These are phyloP conservation scores for Ploceus nigricollis DNA, from an alignment of 2,113 vertebrate species.

Conservation along the genomic window DNA sequence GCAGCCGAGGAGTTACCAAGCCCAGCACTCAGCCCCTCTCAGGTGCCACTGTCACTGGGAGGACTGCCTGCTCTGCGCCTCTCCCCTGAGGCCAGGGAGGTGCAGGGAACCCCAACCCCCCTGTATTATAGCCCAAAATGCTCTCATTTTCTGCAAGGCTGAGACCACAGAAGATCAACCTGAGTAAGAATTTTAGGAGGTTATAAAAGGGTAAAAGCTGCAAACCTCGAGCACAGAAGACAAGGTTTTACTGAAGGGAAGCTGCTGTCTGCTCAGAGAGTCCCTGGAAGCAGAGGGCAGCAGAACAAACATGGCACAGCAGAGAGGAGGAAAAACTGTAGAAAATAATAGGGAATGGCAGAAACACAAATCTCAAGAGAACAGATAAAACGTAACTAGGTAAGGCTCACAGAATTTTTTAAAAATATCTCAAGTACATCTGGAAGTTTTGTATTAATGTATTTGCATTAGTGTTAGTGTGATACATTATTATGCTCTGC, in stretches of 20 bases:
- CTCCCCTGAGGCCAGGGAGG: background rate
- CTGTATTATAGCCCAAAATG: background rate
- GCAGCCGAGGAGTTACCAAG: background rate
- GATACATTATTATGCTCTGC: fast-evolving
- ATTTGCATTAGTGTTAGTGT: background rate
- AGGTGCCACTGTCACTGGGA: background rate
- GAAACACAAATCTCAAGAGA: background rate
- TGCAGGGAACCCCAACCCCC: fast-evolving
- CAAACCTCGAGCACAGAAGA: background rate
- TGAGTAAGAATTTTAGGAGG: background rate
- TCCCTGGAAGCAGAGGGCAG: background rate
- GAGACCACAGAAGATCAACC: background rate
- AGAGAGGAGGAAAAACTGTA: background rate
- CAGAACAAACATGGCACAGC: background rate
- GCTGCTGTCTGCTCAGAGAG: background rate
- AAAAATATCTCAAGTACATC: background rate
- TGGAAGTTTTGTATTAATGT: background rate
- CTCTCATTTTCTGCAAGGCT: background rate
- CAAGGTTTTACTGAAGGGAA: background rate
- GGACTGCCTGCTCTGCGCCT: background rate
- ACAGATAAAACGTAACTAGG: background rate
- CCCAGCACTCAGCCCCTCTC: background rate
- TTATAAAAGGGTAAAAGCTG: background rate
- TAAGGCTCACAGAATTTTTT: background rate
- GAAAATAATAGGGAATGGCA: background rate